phyloP scores from a whole-genome alignment of 1,140 invertebrate species.

The Drosophila kurseongensis region DNA sequence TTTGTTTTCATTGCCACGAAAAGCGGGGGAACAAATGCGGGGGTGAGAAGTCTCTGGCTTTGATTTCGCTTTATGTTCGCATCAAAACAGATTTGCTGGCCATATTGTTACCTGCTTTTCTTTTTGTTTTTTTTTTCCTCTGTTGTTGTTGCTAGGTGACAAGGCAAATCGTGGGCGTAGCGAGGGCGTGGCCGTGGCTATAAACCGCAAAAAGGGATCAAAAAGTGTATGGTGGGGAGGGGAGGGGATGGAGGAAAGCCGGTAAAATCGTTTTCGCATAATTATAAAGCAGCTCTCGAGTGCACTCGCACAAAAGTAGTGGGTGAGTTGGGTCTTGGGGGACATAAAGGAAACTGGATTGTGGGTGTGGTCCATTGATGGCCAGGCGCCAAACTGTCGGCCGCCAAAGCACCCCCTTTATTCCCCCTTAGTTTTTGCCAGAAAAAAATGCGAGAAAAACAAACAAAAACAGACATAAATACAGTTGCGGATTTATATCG shows the following conservation, averaged over 20 bases:
- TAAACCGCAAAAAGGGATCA: constrained; percentile 36
- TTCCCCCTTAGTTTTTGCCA: background rate
- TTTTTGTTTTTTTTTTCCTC: background rate
- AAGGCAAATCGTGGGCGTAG: constrained; percentile 34
- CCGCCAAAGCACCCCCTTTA: constrained; percentile 36
- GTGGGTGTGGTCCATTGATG: constrained; percentile 28
- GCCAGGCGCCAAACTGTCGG: constrained; percentile 68
- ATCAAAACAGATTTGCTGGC: constrained; percentile 38
- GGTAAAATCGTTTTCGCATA: constrained; percentile 34
- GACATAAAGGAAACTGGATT: background rate
- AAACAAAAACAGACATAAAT: constrained; percentile 59
- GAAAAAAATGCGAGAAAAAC: constrained; percentile 26
- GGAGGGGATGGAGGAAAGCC: background rate
- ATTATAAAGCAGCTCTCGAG: constrained; percentile 44
- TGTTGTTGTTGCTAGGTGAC: constrained; percentile 47
- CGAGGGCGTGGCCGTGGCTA: background rate
- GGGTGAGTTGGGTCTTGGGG: background rate
- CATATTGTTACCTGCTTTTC: constrained; percentile 28
- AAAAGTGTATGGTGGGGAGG: background rate
- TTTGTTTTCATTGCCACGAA: constrained; percentile 41
- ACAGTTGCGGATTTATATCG: constrained; percentile 32
- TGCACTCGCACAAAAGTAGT: constrained; percentile 32
- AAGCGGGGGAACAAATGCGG: background rate
- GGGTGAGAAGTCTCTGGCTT: constrained; percentile 32
- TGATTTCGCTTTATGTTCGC: constrained; percentile 40